Percentiles rank a stretch among this genome's conserved stretches.
Evolutionary conservation across 2,888 invertebrate genomes (phyloP).

Genomic region (Drosophila histrio): DNA sequence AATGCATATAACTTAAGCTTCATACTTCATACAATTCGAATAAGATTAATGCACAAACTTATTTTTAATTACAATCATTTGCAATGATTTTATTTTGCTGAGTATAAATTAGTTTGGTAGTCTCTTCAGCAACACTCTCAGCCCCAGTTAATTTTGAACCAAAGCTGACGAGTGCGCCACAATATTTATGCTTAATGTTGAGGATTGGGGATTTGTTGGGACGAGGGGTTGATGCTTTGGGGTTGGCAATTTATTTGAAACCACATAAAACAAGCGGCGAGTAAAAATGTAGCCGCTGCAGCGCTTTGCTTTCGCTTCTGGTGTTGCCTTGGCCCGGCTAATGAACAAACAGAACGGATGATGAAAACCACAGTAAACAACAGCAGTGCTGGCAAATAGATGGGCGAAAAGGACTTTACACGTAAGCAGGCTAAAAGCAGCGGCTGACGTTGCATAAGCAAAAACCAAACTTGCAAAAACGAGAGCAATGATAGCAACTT

Average conservation of each 20-base stretch:
- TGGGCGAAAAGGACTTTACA: slow-evolving; percentile 61
- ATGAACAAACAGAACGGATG: slow-evolving; percentile 78
- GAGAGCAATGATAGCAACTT: slow-evolving; percentile 45
- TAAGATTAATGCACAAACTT: background rate
- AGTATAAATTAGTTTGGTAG: slow-evolving; percentile 8
- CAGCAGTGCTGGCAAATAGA: slow-evolving; percentile 49
- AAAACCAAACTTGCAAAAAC: slow-evolving; percentile 41
- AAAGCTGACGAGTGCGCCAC: slow-evolving; percentile 28
- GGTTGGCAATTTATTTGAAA: slow-evolving; percentile 75
- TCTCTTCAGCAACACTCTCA: background rate
- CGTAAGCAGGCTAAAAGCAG: slow-evolving; percentile 52
- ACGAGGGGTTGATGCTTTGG: background rate
- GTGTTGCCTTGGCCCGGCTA: slow-evolving; percentile 64
- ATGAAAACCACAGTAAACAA: slow-evolving; percentile 77
- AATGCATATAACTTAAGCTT: too few species aligned
- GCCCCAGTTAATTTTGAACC: slow-evolving; percentile 19
- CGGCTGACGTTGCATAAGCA: slow-evolving; percentile 58
- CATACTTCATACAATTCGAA: too few species aligned
- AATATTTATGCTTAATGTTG: slow-evolving; percentile 46
- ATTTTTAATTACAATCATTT: background rate
- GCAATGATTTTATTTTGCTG: background rate
- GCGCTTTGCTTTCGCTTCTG: slow-evolving; percentile 34
- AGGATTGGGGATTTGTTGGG: background rate
- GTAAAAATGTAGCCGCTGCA: slow-evolving; percentile 58
- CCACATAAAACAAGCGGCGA: slow-evolving; percentile 73